These are phyloP conservation scores for Glyphotaelius pellucidus DNA, from an alignment of 2,888 invertebrate species.

Conservation along the genomic window DNA sequence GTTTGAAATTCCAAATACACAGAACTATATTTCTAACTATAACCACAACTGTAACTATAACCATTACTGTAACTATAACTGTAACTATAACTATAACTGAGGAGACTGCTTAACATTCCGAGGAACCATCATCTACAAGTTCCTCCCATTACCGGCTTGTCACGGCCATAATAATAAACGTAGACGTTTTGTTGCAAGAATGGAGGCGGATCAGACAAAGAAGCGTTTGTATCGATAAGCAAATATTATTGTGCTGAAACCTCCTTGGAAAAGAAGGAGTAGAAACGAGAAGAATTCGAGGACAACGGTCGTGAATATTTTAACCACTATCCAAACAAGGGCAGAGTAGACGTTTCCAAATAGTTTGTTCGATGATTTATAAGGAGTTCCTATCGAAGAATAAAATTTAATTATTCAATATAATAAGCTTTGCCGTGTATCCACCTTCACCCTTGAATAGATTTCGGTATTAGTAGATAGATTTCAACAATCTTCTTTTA, in stretches of 20 bases:
- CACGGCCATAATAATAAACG: constrained; percentile 25
- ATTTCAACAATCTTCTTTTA: neutral
- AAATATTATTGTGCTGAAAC: constrained; percentile 1
- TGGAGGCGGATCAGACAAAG: constrained; percentile 9
- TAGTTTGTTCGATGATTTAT: neutral
- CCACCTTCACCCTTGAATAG: neutral
- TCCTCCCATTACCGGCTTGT: neutral
- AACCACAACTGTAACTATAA: no score
- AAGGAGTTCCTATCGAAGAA: neutral
- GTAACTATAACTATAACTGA: neutral
- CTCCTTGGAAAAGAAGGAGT: constrained; percentile 2
- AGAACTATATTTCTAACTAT: no score
- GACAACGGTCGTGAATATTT: constrained; percentile 3
- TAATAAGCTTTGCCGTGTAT: neutral
- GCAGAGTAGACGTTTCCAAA: neutral
- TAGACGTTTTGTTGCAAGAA: neutral
- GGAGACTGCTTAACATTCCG: neutral
- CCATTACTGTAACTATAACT: neutral
- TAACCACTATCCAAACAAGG: constrained; percentile 15
- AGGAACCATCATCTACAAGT: neutral
- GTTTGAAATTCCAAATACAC: no score
- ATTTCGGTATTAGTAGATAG: neutral
- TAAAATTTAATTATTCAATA: neutral
- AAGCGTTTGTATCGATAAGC: constrained; percentile 38
- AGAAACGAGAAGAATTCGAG: neutral